Evolutionary conservation across 2,797 vertebrate genomes (phyloP).

Genomic region (Podarcis siculus): DNA sequence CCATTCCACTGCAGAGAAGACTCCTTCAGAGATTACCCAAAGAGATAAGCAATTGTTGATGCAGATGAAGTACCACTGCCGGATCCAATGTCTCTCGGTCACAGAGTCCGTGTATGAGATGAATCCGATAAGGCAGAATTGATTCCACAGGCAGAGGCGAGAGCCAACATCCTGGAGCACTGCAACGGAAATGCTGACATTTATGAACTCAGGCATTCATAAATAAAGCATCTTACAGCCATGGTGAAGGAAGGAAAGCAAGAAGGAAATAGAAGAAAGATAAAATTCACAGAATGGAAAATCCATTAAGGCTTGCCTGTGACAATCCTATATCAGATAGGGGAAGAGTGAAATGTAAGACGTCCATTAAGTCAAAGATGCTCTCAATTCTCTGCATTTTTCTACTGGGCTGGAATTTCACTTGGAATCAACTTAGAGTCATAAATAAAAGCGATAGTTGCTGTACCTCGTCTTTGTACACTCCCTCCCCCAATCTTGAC

Average conservation of each 20-base stretch:
- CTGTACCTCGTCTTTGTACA: neutral
- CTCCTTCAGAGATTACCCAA: conserved; percentile 18
- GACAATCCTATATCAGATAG: neutral
- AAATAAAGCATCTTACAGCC: conserved; percentile 18
- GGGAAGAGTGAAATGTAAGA: neutral
- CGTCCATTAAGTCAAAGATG: conserved; percentile 2
- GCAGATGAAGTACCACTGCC: conserved; percentile 11
- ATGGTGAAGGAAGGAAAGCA: neutral
- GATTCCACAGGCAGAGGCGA: conserved; percentile 10
- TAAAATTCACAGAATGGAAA: neutral
- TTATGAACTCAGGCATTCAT: conserved; percentile 15
- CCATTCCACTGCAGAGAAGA: conserved; percentile 3
- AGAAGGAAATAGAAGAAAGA: neutral
- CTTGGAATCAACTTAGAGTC: neutral
- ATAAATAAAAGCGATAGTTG: neutral
- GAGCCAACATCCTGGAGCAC: conserved; percentile 22
- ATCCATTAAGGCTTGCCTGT: neutral
- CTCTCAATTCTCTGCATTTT: neutral
- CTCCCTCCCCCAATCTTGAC: neutral
- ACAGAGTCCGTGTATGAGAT: conserved; percentile 29
- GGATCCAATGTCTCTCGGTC: conserved; percentile 11
- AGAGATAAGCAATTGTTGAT: conserved; percentile 32
- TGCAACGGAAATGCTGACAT: conserved; percentile 22
- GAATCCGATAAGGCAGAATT: conserved; percentile 12
- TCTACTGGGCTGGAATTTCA: neutral